Conservation (phyloP, 2,888 invertebrate genomes). For the Acanthopleura granulata region DNA sequence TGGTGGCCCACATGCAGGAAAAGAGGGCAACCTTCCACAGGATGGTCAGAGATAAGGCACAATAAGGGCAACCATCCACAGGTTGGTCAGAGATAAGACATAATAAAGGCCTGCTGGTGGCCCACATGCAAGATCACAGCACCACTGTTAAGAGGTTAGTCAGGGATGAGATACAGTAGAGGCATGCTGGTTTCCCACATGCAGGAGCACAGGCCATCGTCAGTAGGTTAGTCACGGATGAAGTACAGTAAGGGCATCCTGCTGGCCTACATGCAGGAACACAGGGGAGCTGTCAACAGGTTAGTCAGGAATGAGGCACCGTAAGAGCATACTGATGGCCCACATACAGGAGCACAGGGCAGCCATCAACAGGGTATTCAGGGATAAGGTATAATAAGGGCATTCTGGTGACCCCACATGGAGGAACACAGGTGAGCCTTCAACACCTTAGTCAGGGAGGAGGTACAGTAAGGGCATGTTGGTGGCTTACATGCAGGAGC, state of each 20-base stretch:
- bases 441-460: too few relatives aligned
- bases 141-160: conserved; percentile 78
- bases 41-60: too few relatives aligned
- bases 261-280: conserved; percentile 94
- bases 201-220: conserved; percentile 87
- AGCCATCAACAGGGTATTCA: conserved; percentile 78
- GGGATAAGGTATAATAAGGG: too few relatives aligned
- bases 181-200: conserved; percentile 79
- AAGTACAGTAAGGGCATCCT: too few relatives aligned
- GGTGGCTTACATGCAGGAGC: conserved; percentile 92
- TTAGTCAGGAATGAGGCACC: too few relatives aligned
- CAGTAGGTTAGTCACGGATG: conserved; percentile 82
- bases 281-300: conserved; percentile 79
- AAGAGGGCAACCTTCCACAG: conserved; percentile 81
- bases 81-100: too few relatives aligned
- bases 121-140: conserved; percentile 93
- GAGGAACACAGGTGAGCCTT: conserved; percentile 87
- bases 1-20: conserved; percentile 94
- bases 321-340: conserved; percentile 84
- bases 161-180: too few relatives aligned
- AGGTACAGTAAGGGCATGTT: conserved; percentile 59
- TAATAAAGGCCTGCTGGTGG: conserved; percentile 88
- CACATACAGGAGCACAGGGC: conserved; percentile 92
- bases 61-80: conserved; percentile 75
- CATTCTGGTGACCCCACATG: conserved; percentile 89